Base-by-base conservation (phyloP, 1,140 invertebrate genomes). In the Amphibalanus amphitrite region DNA sequence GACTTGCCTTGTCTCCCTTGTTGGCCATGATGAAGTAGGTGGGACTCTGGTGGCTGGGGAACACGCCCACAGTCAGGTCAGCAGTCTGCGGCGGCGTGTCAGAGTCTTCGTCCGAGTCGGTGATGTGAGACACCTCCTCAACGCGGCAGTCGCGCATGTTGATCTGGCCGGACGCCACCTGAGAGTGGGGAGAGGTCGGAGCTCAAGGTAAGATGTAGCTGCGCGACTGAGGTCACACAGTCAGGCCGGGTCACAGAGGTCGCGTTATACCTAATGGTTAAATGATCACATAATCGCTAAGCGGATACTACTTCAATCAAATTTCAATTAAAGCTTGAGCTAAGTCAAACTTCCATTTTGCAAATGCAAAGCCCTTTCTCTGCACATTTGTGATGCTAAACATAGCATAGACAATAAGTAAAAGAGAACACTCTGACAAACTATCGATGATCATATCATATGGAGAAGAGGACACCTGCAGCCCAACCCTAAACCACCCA, bases 161-260 rank as follows among this genome's bases (percentile, higher is more conserved):
- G 73, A 97, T 94, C 83, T 97, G 93, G 0, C 93, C 93, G 65
- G 92, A 84, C 0, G 93, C 92, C 80, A 91, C 92, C 91, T 95
- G 78, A 13, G 10, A 20, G 15, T 20, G 47, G 47, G 47, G 47
- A 59, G 10, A 59, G 47, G 47, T 59, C 47, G 17, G 47, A 59
- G 47, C 10, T 59, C 47, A 59, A 20, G 23, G 10, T 20, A 59
- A 20, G 20, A 17, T 59, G 23, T 8, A 20, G 10, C 47, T 8
- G 47, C 23, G 10, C 10, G 47, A 23, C 10, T 1, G 23, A 59
- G 47, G 47, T 59, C 47, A 59, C 10, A 23, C 20, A 13, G 20
- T 59, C 47, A 59, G 47, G 47, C 47, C 1, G 20, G 47, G 47
- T 59, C 23, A 59, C 6, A 59, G 10, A 3, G 23, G 10, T 23